Evolutionary conservation across 2,888 invertebrate species (phyloP).

Genomic region (Seira sanloemensis): DNA sequence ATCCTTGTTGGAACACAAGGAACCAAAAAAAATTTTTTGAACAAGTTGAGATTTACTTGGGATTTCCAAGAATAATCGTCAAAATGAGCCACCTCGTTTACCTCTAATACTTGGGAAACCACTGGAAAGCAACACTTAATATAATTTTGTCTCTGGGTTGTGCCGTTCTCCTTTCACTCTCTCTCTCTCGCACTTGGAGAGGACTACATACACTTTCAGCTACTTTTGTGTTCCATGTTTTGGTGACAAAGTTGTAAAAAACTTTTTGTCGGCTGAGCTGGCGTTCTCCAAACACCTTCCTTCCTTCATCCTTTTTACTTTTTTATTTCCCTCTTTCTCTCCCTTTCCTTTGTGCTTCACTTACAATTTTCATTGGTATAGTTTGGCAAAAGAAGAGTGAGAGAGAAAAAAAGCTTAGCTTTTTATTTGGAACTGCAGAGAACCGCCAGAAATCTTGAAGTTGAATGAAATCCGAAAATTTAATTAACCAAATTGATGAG

Average conservation of each 20-base stretch:
- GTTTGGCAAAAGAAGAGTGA: not conserved
- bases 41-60: constrained; percentile 60
- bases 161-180: constrained; percentile 17
- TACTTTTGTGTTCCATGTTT: constrained; percentile 3
- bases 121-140: constrained; percentile 63
- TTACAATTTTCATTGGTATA: not conserved
- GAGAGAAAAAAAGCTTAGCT: constrained; percentile 25
- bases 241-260: constrained; percentile 63
- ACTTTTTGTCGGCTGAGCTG: constrained; percentile 46
- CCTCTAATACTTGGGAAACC: constrained; percentile 62
- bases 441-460: constrained; percentile 47
- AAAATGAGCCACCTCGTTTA: constrained; percentile 64
- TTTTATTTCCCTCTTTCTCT: not conserved
- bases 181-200: too few relatives aligned
- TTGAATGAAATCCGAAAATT: constrained; percentile 67
- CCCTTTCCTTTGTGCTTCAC: not conserved
- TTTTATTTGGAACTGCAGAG: not conserved
- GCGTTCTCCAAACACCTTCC: constrained; percentile 54
- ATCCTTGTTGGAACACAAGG: not conserved
- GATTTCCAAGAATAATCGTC: constrained; percentile 58
- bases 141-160: constrained; percentile 57
- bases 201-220: not conserved
- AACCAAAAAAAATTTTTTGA: constrained; percentile 41
- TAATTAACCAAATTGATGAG: constrained; percentile 67
- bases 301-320: constrained; percentile 19